phyloP scores from a whole-genome alignment of 2,888 invertebrate species.

The Saturnia pavonia region DNA sequence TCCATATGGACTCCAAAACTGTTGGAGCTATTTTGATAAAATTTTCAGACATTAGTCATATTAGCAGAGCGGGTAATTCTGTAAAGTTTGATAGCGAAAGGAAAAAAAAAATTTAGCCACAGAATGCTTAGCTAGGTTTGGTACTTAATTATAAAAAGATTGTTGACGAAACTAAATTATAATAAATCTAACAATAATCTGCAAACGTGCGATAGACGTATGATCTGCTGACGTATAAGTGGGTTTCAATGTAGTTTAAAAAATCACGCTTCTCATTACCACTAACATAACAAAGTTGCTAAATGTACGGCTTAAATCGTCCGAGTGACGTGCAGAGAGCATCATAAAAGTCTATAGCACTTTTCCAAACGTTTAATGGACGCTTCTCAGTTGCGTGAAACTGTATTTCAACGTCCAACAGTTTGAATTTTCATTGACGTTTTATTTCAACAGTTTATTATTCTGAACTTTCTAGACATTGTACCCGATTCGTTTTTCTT shows the following conservation, averaged over 20 bases:
- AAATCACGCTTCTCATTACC: slow-evolving; percentile 2
- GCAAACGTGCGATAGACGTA: not conserved
- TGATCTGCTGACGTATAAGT: no score
- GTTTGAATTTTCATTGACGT: slow-evolving; percentile 37
- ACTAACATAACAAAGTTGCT: slow-evolving; percentile 51
- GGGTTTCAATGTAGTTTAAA: not conserved
- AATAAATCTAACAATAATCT: not conserved
- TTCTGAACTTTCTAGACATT: slow-evolving; percentile 13
- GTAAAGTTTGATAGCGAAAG: no score
- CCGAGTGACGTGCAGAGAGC: slow-evolving; percentile 45
- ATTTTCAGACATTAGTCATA: no score
- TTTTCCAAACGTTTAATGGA: slow-evolving; percentile 50
- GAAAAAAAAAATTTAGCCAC: no score
- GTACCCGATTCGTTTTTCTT: not conserved
- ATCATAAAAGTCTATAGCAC: slow-evolving; percentile 55
- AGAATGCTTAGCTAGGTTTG: no score
- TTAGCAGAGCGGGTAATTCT: no score
- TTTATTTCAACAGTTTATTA: slow-evolving; percentile 31
- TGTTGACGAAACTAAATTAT: no score
- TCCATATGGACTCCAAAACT: no score
- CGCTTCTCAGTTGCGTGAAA: slow-evolving; percentile 40
- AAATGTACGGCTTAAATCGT: slow-evolving; percentile 46
- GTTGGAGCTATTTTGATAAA: no score
- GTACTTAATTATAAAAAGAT: no score
- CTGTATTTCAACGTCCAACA: slow-evolving; percentile 42